Evolutionary conservation across 1,140 invertebrate genomes (phyloP), one percentile per base, ranked within the genome.

Genomic region (Lordiphosa mommai): DNA sequence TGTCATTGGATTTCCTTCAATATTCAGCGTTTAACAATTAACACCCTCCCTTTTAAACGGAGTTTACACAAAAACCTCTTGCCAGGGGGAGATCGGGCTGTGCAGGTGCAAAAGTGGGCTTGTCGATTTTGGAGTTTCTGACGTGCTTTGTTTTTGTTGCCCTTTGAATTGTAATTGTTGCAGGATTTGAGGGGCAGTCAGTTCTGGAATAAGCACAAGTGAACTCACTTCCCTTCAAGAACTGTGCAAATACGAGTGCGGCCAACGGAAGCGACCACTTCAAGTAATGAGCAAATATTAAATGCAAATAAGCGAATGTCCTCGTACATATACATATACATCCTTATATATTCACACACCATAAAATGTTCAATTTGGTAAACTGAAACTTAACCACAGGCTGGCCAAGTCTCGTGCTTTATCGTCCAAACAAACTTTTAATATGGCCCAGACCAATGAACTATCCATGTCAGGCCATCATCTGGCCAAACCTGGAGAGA

Each of bases 271-370:
- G 58, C 52, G 36, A 61, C 32, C 37, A 7, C 52, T 66, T 56
- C 13, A 53, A 46, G 66, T 80, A 80, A 80, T 61, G 60, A 58
- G 76, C 50, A 74, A 79, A 79, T 72, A 72, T 10, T 29, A 20
- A 60, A 50, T 17, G 37, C 33, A 20, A 32, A 48, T 48, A 16
- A 36, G 30, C 2, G 14, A 4, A n/a, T 30, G 34, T 32, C 7
- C 36, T 20, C 27, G 9, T 14, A 30, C 27, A 33, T 9, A 23
- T 29, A 48, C 32, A 30, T 8, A 38, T 1, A 27, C 36, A 38
- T 38, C 2, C 10, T 12, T 29, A 1, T 7, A 8, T 20, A 13
- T 10, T 40, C 30, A 43, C n/a, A 46, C 12, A 27, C 10, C 13
- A 13, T 17, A 33, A 48, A 29, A 43, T 7, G 23, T 27, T 27